Percentiles rank a stretch among this genome's conserved stretches.
Evolutionary conservation across 2,888 invertebrate genomes (phyloP).

Genomic region (Willowsia nigromaculata): DNA sequence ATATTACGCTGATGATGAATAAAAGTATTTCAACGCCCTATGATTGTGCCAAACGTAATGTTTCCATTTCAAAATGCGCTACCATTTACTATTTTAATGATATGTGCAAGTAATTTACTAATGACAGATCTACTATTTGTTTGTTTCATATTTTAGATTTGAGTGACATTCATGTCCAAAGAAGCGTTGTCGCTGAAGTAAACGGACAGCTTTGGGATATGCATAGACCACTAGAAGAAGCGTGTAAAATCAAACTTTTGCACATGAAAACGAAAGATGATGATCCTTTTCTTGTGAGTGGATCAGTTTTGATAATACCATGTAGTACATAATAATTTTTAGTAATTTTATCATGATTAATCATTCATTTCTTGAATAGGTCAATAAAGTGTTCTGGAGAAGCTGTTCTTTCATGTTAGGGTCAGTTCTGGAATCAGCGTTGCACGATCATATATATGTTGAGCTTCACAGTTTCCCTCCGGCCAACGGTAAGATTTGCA

Average conservation of each 20-base stretch:
- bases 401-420: conserved; percentile 95
- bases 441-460: conserved; percentile 88
- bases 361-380: conserved; percentile 78
- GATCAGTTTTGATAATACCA: no score
- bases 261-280: conserved; percentile 84
- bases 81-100: no score
- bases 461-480: conserved; percentile 94
- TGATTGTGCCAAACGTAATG: conserved; percentile 93
- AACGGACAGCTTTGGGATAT: conserved; percentile 95
- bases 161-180: conserved; percentile 86
- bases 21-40: conserved; percentile 94
- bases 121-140: neutral
- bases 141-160: conserved; percentile 84
- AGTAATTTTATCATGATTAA: no score
- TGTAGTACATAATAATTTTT: no score
- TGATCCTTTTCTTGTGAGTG: conserved; percentile 74
- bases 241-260: conserved; percentile 84
- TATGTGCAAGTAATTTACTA: no score
- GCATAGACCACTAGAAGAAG: conserved; percentile 88
- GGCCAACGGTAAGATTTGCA: conserved; percentile 86
- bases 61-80: conserved; percentile 71
- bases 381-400: conserved; percentile 94
- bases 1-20: conserved; percentile 92
- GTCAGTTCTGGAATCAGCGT: conserved; percentile 87
- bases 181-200: conserved; percentile 89